Evolutionary conservation across 2,113 vertebrate genomes (phyloP), one percentile per base, ranked within the genome.

Genomic region (Penelope pileata): DNA sequence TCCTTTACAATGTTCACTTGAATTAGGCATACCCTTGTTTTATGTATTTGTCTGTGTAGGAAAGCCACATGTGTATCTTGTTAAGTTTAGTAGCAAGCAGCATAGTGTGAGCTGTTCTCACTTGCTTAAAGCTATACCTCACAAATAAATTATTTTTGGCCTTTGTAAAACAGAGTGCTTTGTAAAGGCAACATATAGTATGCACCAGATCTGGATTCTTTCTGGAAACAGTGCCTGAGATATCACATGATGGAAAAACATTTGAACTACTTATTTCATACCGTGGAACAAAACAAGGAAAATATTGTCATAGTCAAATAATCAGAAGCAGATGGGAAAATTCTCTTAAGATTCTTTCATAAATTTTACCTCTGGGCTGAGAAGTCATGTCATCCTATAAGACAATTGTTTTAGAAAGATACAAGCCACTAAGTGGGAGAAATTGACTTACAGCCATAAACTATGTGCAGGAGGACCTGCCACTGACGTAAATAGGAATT

Each of bases 371-470:
- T 85, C 74, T 87, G n/a, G 85, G 58, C 63, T 72, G 82, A 87
- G 67, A 75, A 91, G 53, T 47, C 56, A 38, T 87, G 34, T 87
- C 36, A 54, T 86, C 64, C 63, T 63, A 12, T 43, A 83, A 82
- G 48, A n/a, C 70, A 85, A 88, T 93, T 90, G 58, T 76, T 94
- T 90, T 90, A 70, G 84, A 84, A 62, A 84, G 30, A 76, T 90
- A 82, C 36, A 32, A 93, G 63, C 51, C 72, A 85, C 21, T 88
- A 76, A 83, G 53, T 43, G 29, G 62, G 29, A 91, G 27, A 32
- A 76, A 53, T 89, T 78, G 74, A 79, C 77, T 64, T 82, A 60
- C 0, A 76, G 50, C 50, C 30, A 32, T 43, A 42, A 87, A 82
- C 10, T 47, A 10, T 26, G 30, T 73, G 75, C 75, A 76, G 13